Evolutionary conservation across 2,888 invertebrate species (phyloP), one percentile per base, ranked within the genome.

Genomic region (Lumbricus terrestris): DNA sequence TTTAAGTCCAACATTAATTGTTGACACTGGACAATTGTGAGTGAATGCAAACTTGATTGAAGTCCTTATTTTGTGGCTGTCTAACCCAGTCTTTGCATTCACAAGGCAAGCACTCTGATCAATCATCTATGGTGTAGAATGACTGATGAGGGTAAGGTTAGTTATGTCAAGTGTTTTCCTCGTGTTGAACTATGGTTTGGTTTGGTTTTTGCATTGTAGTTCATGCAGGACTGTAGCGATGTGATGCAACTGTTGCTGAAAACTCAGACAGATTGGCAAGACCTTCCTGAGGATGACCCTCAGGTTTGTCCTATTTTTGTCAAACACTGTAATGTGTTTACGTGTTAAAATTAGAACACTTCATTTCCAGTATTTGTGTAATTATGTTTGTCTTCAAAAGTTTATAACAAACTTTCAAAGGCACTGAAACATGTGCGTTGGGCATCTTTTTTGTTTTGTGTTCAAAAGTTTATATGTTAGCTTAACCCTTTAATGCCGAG

Each of bases 211-310:
- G n/a, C 37, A 89, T n/a, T 88, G 2, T 90, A 92, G 92, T 93
- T 93, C 89, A 92, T 92, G 92, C 90, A 91, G 54, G 93, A 93
- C 91, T 92, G 92, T 90, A 92, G 85, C 16, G 85, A 92, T 69
- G 92, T 93, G 82, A 93, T 93, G 92, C 90, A 93, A 88, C 90
- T 93, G 89, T 88, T 93, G 88, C 91, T 93, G 82, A 91, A 91
- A 83, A 92, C 93, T 20, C 93, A 93, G 90, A 92, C 92, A 13
- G 92, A 92, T n/a, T 90, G 91, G 90, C 89, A 90, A n/a, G 92
- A 92, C 47, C 88, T 92, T 34, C 97, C 98, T 0, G 98, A 98
- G 91, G 99, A 99, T 94, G 99, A 99, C 91, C 98, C 98, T 2
- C 98, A 98, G 95, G 95, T 95, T 91, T 69, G 85, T 23, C 1